Evolutionary conservation across 2,888 invertebrate genomes (phyloP), one percentile per base, ranked within the genome.

Genomic region (Yponomeuta plumbellus): DNA sequence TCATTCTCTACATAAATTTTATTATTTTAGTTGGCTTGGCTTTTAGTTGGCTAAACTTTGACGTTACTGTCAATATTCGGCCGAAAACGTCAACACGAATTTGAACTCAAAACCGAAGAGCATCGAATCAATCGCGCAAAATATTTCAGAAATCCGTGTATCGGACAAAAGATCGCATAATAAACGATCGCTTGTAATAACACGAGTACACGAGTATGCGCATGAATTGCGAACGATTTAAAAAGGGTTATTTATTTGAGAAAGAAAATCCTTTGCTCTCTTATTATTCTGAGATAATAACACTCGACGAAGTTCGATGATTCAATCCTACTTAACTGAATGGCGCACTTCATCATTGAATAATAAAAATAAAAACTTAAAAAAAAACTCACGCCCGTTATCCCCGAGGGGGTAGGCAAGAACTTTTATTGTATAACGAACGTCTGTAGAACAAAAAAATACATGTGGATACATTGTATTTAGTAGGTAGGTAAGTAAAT

Each of bases 51-150:
- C n/a, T 26, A 26, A 26, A 26, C 2, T 4, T 26, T 44, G 44
- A 44, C 44, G 44, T 44, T 44, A 2, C 11, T 44, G 2, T 44
- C 11, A 44, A 44, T 10, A 44, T 10, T 10, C 44, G 44, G 44
- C 5, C 39, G 39, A 39, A 39, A 39, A 5, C 39, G 6, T 5
- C 11, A 44, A 44, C 2, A 44, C 44, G 21, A 64, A 64, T 21
- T 11, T 40, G 11, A 21, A 5, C 40, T 11, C 69, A 72, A 76
- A 77, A 74, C 73, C 71, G 74, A 73, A 75, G 17, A 17, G 13
- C 73, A 74, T 78, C 71, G 70, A 70, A 72, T 72, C 79, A 73
- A 77, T 79, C 77, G 75, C 74, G 76, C 73, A 72, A 70, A 73
- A 69, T 67, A 67, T 63, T 63, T 63, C 68, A 66, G 69, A 71